Evolutionary conservation across 2,113 vertebrate genomes (phyloP), one percentile per base, ranked within the genome.

Genomic region (Trichomycterus rosablanca): DNA sequence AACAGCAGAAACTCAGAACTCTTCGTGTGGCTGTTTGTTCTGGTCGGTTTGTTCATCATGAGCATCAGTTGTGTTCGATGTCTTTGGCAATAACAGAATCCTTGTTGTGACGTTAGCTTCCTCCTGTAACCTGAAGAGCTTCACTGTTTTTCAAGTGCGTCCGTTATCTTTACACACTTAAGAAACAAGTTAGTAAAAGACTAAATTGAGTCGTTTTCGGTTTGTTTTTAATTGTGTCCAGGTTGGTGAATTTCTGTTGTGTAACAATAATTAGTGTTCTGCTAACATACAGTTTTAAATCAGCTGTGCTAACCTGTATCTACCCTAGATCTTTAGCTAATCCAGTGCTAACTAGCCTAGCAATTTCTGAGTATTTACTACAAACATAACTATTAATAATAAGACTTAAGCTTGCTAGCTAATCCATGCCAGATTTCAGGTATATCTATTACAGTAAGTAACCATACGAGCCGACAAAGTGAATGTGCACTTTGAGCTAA

Each of bases 401-500:
- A 48, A n/a, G n/a, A n/a, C n/a, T n/a, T n/a, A n/a, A n/a, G n/a
- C n/a, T n/a, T 28, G 59, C 57, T 55, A 61, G 55, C 12, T 15
- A 51, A 3, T 7, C 46, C 15, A 15, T 11, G 24, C 11, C 4
- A 11, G 2, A 18, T 9, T 26, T 49, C 46, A 24, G 46, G 20
- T 15, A 15, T 49, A 7, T 26, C 46, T 28, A 10, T 35, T 26
- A 20, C 18, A 35, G 12, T 12, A 35, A 22, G 18, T 7, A 53
- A 35, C 65, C 53, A 59, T 80, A 72, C 59, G 51, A 86, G 80
- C 85, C 84, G 85, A 86, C 87, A 85, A 81, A 84, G 78, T 88
- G 85, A 89, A 89, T 88, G 87, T 89, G 86, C 81, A 73, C 61
- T 59, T 55, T 63, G 35, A 62, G 64, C 70, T 67, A 42, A 72